Evolutionary conservation across 2,113 vertebrate genomes (phyloP).

Genomic region (Tichodroma muraria): DNA sequence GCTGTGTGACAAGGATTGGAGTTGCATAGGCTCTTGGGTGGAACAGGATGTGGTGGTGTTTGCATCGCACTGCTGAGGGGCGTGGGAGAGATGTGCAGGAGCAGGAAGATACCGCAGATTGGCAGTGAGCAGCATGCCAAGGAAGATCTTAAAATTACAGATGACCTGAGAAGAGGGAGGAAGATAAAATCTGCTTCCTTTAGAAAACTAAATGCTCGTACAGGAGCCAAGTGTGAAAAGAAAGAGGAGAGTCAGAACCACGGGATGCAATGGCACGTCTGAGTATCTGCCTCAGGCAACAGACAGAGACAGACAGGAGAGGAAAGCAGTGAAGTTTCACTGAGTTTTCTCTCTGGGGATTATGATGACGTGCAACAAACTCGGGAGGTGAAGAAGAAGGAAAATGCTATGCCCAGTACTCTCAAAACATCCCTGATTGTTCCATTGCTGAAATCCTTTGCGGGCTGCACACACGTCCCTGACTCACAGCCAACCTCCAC

Average conservation of each 20-base stretch:
- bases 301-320: not conserved
- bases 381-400: not conserved
- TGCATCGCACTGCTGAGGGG: not conserved
- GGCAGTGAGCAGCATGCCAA: not conserved
- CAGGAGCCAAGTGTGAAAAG: not conserved
- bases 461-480: not conserved
- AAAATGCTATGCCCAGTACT: not conserved
- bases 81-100: not conserved
- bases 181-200: not conserved
- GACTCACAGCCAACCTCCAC: not conserved
- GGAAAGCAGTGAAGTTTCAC: not conserved
- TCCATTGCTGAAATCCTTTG: not conserved
- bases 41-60: not conserved
- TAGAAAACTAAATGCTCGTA: not conserved
- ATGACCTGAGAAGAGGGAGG: not conserved
- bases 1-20: not conserved
- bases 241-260: not conserved
- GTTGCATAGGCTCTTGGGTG: not conserved
- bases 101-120: not conserved
- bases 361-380: not conserved
- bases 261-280: not conserved
- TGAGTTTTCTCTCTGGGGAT: not conserved
- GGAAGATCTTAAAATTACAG: not conserved
- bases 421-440: not conserved
- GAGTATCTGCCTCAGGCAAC: not conserved